phyloP scores from a whole-genome alignment of 2,888 invertebrate species.

The Tuberolachnus salignus region DNA sequence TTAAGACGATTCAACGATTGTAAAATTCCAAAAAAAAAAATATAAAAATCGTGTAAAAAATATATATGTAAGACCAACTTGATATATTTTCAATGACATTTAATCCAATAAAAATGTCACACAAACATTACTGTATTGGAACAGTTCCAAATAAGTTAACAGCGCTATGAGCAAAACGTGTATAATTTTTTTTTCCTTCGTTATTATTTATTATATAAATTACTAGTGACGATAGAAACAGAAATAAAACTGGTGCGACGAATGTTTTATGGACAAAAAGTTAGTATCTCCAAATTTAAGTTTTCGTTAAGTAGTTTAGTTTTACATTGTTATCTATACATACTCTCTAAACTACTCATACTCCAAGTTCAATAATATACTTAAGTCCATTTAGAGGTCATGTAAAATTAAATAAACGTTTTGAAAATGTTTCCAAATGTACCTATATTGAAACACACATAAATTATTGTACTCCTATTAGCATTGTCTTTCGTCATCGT shows the following conservation, averaged over 20 bases:
- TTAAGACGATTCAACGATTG: neutral
- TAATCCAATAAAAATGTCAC: constrained; percentile 39
- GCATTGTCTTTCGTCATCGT: no score
- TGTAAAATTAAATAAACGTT: no score
- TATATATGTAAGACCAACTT: constrained; percentile 20
- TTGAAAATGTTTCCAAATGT: no score
- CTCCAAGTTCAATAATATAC: no score
- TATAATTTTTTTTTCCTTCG: constrained; percentile 29
- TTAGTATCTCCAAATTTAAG: constrained; percentile 46
- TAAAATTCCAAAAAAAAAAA: neutral
- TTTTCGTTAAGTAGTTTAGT: constrained; percentile 50
- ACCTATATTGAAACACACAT: no score
- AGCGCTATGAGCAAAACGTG: constrained; percentile 16
- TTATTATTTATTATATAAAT: constrained; percentile 51
- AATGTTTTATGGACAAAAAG: constrained; percentile 53
- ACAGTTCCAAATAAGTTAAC: constrained; percentile 45
- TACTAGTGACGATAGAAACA: constrained; percentile 29
- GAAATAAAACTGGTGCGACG: constrained; percentile 44
- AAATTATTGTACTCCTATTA: no score
- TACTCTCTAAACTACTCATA: constrained; percentile 6
- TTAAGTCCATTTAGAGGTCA: no score
- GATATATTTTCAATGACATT: constrained; percentile 19
- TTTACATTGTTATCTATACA: constrained; percentile 43
- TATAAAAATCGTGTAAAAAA: neutral
- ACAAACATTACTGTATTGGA: constrained; percentile 24